phyloP scores from a whole-genome alignment of 2,113 vertebrate species.

The Muscicapa adusta region DNA sequence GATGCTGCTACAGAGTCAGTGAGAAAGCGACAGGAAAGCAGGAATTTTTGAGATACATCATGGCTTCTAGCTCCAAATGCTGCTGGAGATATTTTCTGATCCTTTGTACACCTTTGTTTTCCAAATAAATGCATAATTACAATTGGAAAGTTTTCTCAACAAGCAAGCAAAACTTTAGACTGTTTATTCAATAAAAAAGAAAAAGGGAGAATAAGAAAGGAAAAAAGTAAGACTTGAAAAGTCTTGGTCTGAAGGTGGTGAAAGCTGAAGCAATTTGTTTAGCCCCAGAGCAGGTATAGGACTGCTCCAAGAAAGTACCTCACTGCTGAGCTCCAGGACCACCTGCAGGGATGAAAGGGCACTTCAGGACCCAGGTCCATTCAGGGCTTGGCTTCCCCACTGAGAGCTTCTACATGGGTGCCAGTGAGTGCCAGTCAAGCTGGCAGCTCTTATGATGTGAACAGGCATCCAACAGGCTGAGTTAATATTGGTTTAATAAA shows the following conservation, averaged over 20 bases:
- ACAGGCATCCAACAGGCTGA: constrained; percentile 23
- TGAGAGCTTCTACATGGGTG: not conserved
- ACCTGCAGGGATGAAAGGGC: constrained; percentile 36
- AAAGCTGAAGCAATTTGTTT: constrained; percentile 54
- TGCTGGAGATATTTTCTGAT: not conserved
- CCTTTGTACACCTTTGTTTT: not conserved
- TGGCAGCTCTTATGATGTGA: not conserved
- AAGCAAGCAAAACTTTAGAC: not conserved
- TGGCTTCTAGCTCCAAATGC: not conserved
- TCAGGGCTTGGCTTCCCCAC: not conserved
- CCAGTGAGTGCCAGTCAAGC: constrained; percentile 37
- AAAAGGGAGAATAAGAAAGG: not conserved
- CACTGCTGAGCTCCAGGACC: constrained; percentile 12
- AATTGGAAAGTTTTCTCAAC: not conserved
- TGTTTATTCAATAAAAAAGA: not conserved
- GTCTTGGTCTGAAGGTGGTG: not conserved
- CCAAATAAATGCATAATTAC: not conserved
- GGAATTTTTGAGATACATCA: not conserved
- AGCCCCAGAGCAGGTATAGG: constrained; percentile 22
- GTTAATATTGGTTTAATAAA: constrained; percentile 17
- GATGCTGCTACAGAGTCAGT: not conserved
- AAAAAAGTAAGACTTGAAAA: not conserved
- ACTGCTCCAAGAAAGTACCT: not conserved
- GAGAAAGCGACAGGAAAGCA: not conserved
- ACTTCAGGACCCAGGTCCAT: not conserved